phyloP scores from a whole-genome alignment of 2,888 invertebrate genomes.

The Eulithis testata region DNA sequence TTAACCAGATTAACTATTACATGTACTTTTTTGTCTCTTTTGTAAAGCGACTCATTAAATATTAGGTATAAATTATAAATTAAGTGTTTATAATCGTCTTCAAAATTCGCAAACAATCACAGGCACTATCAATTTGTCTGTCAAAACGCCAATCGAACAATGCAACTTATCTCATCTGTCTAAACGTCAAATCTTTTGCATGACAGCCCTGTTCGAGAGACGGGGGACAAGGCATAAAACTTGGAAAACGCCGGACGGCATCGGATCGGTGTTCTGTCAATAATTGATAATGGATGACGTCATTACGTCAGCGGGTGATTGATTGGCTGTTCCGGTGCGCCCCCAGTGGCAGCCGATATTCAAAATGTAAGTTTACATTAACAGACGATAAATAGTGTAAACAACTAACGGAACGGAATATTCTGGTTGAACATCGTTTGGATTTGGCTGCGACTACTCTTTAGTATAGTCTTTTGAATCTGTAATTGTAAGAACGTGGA shows the following conservation, averaged over 20 bases:
- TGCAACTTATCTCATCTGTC: constrained; percentile 29
- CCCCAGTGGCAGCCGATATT: constrained; percentile 35
- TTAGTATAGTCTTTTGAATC: not conserved
- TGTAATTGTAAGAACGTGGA: not conserved
- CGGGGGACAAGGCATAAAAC: constrained; percentile 63
- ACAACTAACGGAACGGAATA: not conserved
- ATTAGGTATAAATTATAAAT: not conserved
- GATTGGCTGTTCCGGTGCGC: constrained; percentile 68
- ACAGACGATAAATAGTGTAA: constrained; percentile 23
- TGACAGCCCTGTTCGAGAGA: constrained; percentile 27
- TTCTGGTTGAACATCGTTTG: not conserved
- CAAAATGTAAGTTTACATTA: constrained; percentile 38
- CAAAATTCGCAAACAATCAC: not conserved
- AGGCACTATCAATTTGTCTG: not conserved
- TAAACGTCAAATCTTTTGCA: constrained; percentile 18
- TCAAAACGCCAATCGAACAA: constrained; percentile 21
- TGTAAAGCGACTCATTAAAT: too few species aligned
- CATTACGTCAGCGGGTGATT: constrained; percentile 79
- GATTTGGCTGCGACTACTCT: not conserved
- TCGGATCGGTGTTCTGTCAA: constrained; percentile 77
- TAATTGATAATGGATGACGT: constrained; percentile 84
- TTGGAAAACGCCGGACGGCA: constrained; percentile 72
- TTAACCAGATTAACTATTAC: too few species aligned
- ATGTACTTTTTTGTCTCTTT: too few species aligned
- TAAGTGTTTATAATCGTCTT: not conserved